Conservation (phyloP, 2,888 invertebrate genomes). For the Dicyrtomina minuta region DNA sequence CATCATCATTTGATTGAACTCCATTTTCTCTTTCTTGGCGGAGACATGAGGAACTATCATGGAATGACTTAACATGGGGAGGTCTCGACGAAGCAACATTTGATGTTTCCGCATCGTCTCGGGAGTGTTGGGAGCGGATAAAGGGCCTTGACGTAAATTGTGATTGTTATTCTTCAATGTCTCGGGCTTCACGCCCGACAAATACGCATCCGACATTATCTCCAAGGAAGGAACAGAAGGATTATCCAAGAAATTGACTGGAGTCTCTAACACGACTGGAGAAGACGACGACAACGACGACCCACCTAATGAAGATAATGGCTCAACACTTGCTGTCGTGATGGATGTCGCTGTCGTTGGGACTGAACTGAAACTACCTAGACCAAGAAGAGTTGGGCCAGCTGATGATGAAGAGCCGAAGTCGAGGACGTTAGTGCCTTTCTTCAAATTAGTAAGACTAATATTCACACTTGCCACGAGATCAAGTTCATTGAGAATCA, state of each 20-base stretch:
- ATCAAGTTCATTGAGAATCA: constrained; percentile 50
- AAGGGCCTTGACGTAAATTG: constrained; percentile 45
- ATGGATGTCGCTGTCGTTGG: constrained; percentile 4
- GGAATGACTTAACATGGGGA: constrained; percentile 35
- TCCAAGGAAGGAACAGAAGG: constrained; percentile 7
- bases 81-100: constrained; percentile 42
- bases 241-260: not conserved
- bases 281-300: not conserved
- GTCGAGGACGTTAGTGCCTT: not conserved
- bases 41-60: constrained; percentile 32
- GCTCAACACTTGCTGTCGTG: not conserved
- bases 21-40: constrained; percentile 51
- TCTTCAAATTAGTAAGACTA: constrained; percentile 28
- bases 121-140: constrained; percentile 52
- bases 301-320: not conserved
- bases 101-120: constrained; percentile 50
- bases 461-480: constrained; percentile 48
- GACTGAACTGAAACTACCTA: not conserved
- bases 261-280: not conserved
- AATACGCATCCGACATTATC: constrained; percentile 50
- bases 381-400: not conserved
- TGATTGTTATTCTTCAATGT: constrained; percentile 44
- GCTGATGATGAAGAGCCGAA: constrained; percentile 20
- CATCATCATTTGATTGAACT: constrained; percentile 53
- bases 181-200: constrained; percentile 48